A percentile compares a stretch with the other conserved stretches of the same genome.
phyloP scores from a whole-genome alignment of 2,113 vertebrate species.

The Ovis canadensis region DNA sequence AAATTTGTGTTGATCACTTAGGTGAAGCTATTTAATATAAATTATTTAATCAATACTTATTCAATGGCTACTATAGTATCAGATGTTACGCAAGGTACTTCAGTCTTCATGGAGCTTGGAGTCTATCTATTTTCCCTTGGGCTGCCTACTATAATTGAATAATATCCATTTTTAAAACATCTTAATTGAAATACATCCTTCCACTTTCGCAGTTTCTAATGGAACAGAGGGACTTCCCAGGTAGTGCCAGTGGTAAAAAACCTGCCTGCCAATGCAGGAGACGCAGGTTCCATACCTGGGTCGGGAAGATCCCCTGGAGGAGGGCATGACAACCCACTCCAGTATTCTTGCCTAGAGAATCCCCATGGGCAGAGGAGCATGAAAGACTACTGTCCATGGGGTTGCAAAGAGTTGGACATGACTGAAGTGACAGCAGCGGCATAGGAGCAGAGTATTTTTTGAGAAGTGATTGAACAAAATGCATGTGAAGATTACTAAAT shows the following conservation, averaged over 20 bases:
- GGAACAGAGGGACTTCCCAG: not conserved
- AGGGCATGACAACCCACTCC: not conserved
- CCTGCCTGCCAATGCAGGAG: not conserved
- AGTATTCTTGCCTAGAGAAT: not conserved
- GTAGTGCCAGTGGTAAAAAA: not conserved
- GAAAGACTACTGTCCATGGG: not conserved
- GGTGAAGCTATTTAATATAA: not conserved
- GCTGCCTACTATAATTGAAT: not conserved
- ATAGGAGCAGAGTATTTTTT: not conserved
- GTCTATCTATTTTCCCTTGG: not conserved
- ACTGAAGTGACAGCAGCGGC: not conserved
- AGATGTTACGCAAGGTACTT: not conserved
- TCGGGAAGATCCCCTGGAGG: not conserved
- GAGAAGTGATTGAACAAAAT: not conserved
- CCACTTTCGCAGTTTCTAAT: not conserved
- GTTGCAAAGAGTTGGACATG: not conserved
- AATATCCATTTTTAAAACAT: not conserved
- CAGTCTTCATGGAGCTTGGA: not conserved
- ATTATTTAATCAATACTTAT: not conserved
- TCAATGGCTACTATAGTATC: not conserved
- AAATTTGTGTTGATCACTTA: not conserved
- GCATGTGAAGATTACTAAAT: not conserved
- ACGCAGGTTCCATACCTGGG: not conserved
- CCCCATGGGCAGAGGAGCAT: not conserved
- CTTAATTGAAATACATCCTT: not conserved